Conservation (phyloP, 1,140 invertebrate species). For the Platyura marginata region DNA sequence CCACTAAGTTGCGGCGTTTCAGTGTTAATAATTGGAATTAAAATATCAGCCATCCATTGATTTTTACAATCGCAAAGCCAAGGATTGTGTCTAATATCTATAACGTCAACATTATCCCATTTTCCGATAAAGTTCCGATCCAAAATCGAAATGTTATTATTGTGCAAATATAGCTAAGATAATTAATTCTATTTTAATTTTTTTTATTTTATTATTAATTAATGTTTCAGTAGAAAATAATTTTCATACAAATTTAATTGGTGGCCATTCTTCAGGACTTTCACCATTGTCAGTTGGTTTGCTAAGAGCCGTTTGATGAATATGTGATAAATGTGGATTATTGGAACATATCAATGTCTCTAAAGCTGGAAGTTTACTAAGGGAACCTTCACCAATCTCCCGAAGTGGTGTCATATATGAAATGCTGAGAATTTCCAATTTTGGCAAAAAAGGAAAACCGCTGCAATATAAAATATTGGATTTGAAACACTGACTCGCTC, state of each 20-base stretch:
- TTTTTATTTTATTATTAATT: too few species aligned
- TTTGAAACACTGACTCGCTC: too few species aligned
- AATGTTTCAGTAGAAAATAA: too few species aligned
- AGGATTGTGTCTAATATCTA: conserved; percentile 47
- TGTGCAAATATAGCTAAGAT: conserved; percentile 38
- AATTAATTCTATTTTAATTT: too few species aligned
- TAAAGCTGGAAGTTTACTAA: conserved; percentile 16
- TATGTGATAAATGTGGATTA: conserved; percentile 33
- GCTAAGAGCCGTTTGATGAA: conserved; percentile 33
- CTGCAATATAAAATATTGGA: conserved; percentile 21
- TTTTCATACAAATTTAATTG: conserved; percentile 31
- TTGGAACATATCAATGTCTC: conserved; percentile 19
- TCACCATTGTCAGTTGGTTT: conserved; percentile 25
- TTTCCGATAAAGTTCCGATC: conserved; percentile 29
- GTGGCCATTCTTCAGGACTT: conserved; percentile 30
- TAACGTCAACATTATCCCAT: conserved; percentile 42
- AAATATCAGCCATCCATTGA: conserved; percentile 43
- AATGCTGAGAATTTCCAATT: conserved; percentile 39
- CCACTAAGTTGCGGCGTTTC: too few species aligned
- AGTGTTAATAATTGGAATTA: conserved; percentile 30
- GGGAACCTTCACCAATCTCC: conserved; percentile 29
- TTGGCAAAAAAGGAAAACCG: conserved; percentile 36
- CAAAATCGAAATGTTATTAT: conserved; percentile 44
- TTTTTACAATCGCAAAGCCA: conserved; percentile 59
- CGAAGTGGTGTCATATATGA: conserved; percentile 37